A percentile compares a stretch with the other conserved stretches of the same genome.
phyloP scores from a whole-genome alignment of 2,113 vertebrate species.

The Probosciger aterrimus region DNA sequence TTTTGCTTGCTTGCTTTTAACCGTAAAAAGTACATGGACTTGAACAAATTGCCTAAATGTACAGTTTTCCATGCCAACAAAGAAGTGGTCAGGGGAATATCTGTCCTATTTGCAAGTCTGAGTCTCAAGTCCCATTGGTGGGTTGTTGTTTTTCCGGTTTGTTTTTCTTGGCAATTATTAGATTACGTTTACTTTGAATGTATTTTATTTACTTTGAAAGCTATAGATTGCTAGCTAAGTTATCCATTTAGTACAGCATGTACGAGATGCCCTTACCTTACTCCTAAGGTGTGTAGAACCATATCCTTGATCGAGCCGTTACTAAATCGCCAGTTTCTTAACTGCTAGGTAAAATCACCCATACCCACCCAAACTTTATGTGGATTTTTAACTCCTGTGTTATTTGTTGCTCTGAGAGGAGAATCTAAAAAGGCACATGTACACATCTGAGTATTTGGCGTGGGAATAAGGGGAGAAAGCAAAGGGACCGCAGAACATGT shows the following conservation, averaged over 20 bases:
- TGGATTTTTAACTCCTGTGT: neutral
- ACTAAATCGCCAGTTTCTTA: neutral
- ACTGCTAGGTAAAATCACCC: neutral
- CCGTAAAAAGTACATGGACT: neutral
- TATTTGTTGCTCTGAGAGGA: neutral
- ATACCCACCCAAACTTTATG: neutral
- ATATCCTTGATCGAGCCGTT: neutral
- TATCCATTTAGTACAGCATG: neutral
- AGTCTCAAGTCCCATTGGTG: neutral
- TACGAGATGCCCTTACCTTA: neutral
- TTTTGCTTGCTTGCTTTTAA: neutral
- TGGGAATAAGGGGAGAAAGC: conserved; percentile 13
- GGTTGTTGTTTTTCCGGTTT: neutral
- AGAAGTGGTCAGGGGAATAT: neutral
- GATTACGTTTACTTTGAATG: neutral
- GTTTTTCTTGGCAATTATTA: neutral
- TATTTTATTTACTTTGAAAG: neutral
- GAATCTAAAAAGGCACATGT: neutral
- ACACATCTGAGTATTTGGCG: neutral
- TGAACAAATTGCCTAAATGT: neutral
- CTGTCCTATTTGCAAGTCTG: neutral
- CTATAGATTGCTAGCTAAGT: neutral
- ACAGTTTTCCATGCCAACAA: neutral
- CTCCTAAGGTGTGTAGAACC: neutral
- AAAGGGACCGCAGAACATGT: neutral